phyloP scores from a whole-genome alignment of 37 sponge, comb jelly and placozoan genomes.

The Halichondria panicea region DNA sequence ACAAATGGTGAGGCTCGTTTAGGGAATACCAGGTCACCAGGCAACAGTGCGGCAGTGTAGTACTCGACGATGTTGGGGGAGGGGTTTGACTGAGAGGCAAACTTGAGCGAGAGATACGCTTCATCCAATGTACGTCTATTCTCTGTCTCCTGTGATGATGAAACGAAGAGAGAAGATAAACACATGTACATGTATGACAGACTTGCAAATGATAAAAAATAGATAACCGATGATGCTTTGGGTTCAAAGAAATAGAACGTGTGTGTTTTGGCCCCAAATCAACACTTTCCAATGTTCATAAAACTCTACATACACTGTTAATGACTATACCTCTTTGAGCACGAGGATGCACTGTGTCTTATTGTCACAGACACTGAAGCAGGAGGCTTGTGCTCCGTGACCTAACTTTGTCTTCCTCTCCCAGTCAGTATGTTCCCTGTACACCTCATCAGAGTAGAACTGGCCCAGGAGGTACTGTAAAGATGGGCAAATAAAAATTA shows the following conservation, averaged over 20 bases:
- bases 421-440: constrained; percentile 54
- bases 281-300: not conserved
- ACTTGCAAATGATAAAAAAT: not conserved
- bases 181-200: not conserved
- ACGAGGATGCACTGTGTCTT: constrained; percentile 14
- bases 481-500: no score
- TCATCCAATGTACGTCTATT: constrained; percentile 45
- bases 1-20: not conserved
- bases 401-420: constrained; percentile 33
- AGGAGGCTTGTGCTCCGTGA: constrained; percentile 37
- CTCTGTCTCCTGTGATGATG: constrained; percentile 18
- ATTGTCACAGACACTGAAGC: constrained; percentile 43
- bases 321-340: constrained; percentile 49
- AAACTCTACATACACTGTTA: not conserved
- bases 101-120: constrained; percentile 43
- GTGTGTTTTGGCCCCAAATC: not conserved
- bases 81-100: constrained; percentile 14
- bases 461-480: constrained; percentile 41
- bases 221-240: not conserved
- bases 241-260: not conserved
- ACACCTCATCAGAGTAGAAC: constrained; percentile 11
- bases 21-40: not conserved
- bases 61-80: constrained; percentile 58
- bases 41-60: constrained; percentile 56
- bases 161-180: not conserved